Evolutionary conservation across 2,797 vertebrate genomes (phyloP).

Genomic region (Arrhamphus sclerolepis): DNA sequence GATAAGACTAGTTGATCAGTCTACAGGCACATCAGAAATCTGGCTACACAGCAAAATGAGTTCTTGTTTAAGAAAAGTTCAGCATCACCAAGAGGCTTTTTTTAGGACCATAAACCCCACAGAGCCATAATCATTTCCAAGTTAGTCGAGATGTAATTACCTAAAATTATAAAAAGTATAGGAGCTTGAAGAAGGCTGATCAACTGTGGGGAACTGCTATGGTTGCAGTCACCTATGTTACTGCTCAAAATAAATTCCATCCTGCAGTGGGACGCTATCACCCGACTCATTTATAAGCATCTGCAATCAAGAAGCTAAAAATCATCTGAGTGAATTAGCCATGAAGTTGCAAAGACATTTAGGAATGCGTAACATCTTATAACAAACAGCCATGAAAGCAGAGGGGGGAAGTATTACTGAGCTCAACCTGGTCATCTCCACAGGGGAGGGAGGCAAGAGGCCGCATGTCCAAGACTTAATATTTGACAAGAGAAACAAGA

Average conservation of each 20-base stretch:
- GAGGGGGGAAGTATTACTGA: constrained; percentile 25
- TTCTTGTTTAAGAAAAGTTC: constrained; percentile 32
- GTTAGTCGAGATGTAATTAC: constrained; percentile 54
- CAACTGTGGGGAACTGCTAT: constrained; percentile 46
- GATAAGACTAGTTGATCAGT: constrained; percentile 52
- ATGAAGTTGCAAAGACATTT: constrained; percentile 50
- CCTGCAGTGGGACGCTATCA: neutral
- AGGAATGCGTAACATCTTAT: constrained; percentile 59
- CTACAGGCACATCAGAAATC: constrained; percentile 48
- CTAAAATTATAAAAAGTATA: constrained; percentile 30
- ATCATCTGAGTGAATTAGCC: constrained; percentile 42
- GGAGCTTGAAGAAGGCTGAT: constrained; percentile 37
- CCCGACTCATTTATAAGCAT: constrained; percentile 26
- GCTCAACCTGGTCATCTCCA: constrained; percentile 60
- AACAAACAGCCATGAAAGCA: constrained; percentile 20
- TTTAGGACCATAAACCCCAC: constrained; percentile 23
- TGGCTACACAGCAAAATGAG: constrained; percentile 40
- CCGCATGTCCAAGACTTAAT: constrained; percentile 55
- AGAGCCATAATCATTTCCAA: constrained; percentile 51
- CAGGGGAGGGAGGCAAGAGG: constrained; percentile 50
- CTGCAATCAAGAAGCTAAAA: constrained; percentile 48
- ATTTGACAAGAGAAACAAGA: constrained; percentile 67
- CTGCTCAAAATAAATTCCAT: neutral
- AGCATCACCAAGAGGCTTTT: constrained; percentile 39
- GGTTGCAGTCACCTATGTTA: too few relatives aligned